A percentile compares a stretch with the other conserved stretches of the same genome.
Evolutionary conservation across 1,140 invertebrate genomes (phyloP).

Genomic region (Eulimnadia texana): DNA sequence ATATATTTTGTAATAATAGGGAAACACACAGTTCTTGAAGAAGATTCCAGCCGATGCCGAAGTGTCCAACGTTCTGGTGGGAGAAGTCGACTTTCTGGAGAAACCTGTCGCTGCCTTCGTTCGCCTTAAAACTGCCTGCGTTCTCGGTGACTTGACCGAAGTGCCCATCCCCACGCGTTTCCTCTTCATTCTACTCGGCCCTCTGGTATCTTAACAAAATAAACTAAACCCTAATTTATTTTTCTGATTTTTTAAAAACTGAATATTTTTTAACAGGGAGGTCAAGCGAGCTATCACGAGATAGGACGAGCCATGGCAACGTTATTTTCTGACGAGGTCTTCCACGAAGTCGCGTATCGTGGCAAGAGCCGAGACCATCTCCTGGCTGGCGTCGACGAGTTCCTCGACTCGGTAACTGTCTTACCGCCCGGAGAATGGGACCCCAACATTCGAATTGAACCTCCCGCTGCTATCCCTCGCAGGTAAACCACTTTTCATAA

Average conservation of each 20-base stretch:
- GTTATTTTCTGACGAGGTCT: constrained; percentile 28
- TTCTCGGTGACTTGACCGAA: constrained; percentile 27
- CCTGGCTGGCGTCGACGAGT: constrained; percentile 28
- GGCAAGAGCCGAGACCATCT: constrained; percentile 25
- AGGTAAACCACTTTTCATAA: constrained; percentile 15
- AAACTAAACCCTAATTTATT: too few relatives aligned
- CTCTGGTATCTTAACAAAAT: constrained; percentile 20
- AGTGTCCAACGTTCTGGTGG: constrained; percentile 28
- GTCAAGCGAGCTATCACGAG: constrained; percentile 21
- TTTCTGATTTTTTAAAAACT: background rate
- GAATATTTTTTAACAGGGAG: too few relatives aligned
- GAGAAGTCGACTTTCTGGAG: constrained; percentile 24
- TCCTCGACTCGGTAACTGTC: constrained; percentile 29
- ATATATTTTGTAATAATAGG: constrained; percentile 13
- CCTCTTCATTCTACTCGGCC: constrained; percentile 26
- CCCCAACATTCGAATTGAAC: constrained; percentile 27
- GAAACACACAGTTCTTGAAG: constrained; percentile 25
- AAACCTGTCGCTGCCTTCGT: constrained; percentile 25
- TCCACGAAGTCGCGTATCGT: constrained; percentile 26
- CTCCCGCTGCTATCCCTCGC: constrained; percentile 22
- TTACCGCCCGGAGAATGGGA: constrained; percentile 32
- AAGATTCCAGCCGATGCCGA: constrained; percentile 29
- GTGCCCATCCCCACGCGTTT: constrained; percentile 28
- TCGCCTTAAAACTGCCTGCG: constrained; percentile 22
- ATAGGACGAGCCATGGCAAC: constrained; percentile 28